Percentiles rank a stretch among this genome's conserved stretches.
These are phyloP conservation scores for Eunapius fragilis DNA, from an alignment of 37 sponge, comb jelly and placozoan species.

Conservation along the genomic window DNA sequence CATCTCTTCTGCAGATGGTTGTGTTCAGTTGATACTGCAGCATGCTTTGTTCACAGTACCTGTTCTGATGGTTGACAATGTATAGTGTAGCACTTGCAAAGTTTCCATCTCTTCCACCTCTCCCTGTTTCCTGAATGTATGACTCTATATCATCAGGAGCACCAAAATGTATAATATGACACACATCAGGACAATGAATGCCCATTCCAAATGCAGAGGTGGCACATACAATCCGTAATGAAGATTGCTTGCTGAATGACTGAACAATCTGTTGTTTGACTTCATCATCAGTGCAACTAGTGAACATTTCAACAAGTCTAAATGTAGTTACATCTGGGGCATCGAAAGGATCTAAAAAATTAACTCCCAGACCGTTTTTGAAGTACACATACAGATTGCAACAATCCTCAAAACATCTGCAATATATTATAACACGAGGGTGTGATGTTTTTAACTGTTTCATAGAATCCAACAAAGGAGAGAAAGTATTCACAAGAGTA, in stretches of 20 bases:
- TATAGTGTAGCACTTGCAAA: neutral
- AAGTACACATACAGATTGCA: constrained; percentile 10
- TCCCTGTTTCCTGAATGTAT: constrained; percentile 41
- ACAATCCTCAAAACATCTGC: neutral
- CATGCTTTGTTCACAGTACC: constrained; percentile 11
- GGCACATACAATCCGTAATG: constrained; percentile 1
- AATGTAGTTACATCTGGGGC: no score
- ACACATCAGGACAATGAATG: constrained; percentile 31
- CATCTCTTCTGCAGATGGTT: constrained; percentile 7
- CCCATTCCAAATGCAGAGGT: constrained; percentile 59
- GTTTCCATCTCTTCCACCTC: constrained; percentile 22
- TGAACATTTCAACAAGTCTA: constrained; percentile 41
- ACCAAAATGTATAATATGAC: constrained; percentile 30
- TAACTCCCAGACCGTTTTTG: neutral
- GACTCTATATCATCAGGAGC: constrained; percentile 21
- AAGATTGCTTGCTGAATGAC: neutral
- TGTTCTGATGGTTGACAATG: neutral
- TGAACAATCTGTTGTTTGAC: neutral
- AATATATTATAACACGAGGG: neutral
- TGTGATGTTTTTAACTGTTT: neutral
- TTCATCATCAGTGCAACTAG: constrained; percentile 31
- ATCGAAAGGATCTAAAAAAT: constrained; percentile 17
- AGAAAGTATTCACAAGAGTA: neutral
- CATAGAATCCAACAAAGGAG: neutral
- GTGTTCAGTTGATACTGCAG: neutral